Percentiles rank a stretch among this genome's conserved stretches.
phyloP scores from a whole-genome alignment of 92 coral and sea anemone genomes.

The Epizoanthus stellaris region DNA sequence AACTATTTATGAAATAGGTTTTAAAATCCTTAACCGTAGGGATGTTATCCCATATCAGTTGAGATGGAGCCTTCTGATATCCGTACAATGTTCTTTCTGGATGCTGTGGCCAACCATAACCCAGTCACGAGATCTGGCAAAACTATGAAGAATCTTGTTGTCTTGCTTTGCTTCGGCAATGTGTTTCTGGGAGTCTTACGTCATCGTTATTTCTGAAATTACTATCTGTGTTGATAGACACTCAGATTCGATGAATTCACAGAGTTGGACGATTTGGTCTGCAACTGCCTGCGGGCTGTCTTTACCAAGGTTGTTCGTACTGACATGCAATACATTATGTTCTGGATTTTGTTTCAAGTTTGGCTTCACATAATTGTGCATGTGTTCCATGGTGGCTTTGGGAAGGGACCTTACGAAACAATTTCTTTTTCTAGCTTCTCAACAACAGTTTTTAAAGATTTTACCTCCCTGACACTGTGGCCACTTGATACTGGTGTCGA shows the following conservation, averaged over 20 bases:
- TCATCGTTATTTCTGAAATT: constrained; percentile 29
- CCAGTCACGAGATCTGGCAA: constrained; percentile 26
- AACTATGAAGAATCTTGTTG: constrained; percentile 18
- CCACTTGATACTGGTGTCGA: too few relatives aligned
- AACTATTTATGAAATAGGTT: not conserved
- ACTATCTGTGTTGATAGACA: constrained; percentile 15
- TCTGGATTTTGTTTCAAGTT: constrained; percentile 15
- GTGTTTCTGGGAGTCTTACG: constrained; percentile 25
- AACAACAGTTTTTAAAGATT: too few relatives aligned
- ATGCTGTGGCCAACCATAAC: not conserved
- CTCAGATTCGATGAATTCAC: constrained; percentile 28
- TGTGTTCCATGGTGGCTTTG: constrained; percentile 43
- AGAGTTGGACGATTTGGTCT: constrained; percentile 43
- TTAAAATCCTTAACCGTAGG: not conserved
- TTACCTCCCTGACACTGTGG: too few relatives aligned
- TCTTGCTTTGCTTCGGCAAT: constrained; percentile 7
- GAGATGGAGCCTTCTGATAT: not conserved
- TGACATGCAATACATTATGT: constrained; percentile 33
- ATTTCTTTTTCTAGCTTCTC: too few relatives aligned
- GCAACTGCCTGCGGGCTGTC: constrained; percentile 36
- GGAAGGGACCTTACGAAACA: constrained; percentile 30
- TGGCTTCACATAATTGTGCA: constrained; percentile 49
- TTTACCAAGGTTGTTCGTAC: constrained; percentile 47
- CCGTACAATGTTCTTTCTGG: not conserved
- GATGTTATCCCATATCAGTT: not conserved